These are phyloP conservation scores for Pherbina coryleti DNA, from an alignment of 2,888 invertebrate genomes.

Conservation along the genomic window DNA sequence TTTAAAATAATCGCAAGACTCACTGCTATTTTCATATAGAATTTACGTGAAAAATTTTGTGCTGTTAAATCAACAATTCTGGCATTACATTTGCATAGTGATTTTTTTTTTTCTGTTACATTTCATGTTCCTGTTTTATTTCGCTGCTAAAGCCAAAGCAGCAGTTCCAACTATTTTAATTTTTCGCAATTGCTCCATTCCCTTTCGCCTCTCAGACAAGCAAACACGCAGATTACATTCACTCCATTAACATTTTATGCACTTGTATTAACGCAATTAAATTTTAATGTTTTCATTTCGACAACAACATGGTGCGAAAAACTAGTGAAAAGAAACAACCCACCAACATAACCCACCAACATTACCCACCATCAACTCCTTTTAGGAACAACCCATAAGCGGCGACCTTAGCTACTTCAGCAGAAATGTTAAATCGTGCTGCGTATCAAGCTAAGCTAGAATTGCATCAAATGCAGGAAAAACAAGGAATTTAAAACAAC, in stretches of 20 bases:
- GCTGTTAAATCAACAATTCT: too few relatives aligned
- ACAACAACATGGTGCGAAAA: slow-evolving; percentile 46
- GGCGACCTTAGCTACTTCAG: background rate
- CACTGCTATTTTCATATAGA: too few relatives aligned
- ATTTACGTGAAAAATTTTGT: too few relatives aligned
- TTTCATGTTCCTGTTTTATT: background rate
- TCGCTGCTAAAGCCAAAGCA: background rate
- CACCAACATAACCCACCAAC: background rate
- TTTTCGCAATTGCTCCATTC: background rate
- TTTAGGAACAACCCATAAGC: background rate
- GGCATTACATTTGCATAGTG: too few relatives aligned
- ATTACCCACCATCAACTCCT: background rate
- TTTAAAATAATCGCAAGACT: too few relatives aligned
- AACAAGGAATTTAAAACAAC: too few relatives aligned
- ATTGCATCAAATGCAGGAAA: background rate
- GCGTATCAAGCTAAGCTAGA: slow-evolving; percentile 2
- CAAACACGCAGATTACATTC: slow-evolving; percentile 59
- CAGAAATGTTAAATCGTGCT: background rate
- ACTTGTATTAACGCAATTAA: slow-evolving; percentile 68
- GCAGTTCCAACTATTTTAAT: background rate
- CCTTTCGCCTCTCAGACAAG: too few relatives aligned
- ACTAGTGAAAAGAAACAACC: background rate
- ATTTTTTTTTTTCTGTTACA: background rate
- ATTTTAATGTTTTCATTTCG: slow-evolving; percentile 68
- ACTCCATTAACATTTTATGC: slow-evolving; percentile 68